Base-by-base conservation (phyloP, 2,888 invertebrate species). In the Idaea dimidiata region DNA sequence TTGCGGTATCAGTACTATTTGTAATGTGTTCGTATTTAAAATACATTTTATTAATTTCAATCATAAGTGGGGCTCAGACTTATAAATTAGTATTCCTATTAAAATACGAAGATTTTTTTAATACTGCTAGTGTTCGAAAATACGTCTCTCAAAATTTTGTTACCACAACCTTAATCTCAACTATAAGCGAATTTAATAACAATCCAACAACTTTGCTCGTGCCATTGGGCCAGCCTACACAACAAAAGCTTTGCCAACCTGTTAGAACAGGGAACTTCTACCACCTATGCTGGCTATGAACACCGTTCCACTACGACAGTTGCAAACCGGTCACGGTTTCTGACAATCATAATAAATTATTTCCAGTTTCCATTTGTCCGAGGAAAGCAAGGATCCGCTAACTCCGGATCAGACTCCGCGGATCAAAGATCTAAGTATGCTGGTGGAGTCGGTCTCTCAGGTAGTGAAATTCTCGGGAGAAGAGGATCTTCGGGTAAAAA, bases 401-500 rank as follows among this genome's bases (percentile, higher is more conserved):
- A 63, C 78, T 92, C 91, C 79, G 91, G 89, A 84, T 91, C 92
- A 54, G 90, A 91, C 82, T 89, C 90, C 79, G 90, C 84, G 70
- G 88, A 91, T 92, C 92, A 92, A 84, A 92, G 91, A 69, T 92
- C 92, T 68, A 91, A 75, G 70, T 90, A 91, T 10, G 89, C 87
- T 10, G 94, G 94, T 18, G 94, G 94, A 57, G 94, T 94, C 58
- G 94, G 94, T 71, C 93, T 84, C 69, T 93, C 94, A 56, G 94
- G 94, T 57, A 94, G 74, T 6, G 82, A 84, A 68, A 90, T 82
- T 59, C 87, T 76, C n/a, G 93, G 91, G 58, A 94, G 84, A 59
- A 94, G 88, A 0, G 94, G 92, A 79, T 94, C 94, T 57, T 94
- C 94, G 3, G 94, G 94, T 72, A 94, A 81, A 71, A 94, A 94